A percentile compares a stretch with the other conserved stretches of the same genome.
These are phyloP conservation scores for Steinernema scapterisci DNA, from an alignment of 2,888 invertebrate genomes.

Conservation along the genomic window DNA sequence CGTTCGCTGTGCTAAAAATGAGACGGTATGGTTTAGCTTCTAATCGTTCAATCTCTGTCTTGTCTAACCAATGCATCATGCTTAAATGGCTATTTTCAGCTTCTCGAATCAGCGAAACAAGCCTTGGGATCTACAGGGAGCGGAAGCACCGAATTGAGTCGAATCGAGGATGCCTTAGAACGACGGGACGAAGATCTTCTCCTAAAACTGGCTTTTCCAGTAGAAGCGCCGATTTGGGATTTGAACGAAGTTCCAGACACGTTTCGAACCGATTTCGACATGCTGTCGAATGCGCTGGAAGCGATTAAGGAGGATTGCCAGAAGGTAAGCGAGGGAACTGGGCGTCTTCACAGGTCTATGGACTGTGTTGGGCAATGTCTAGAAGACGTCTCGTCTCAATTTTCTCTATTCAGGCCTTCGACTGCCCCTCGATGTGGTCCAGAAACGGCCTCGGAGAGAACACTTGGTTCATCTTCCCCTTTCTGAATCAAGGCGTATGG, in stretches of 20 bases:
- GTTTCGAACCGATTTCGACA: slow-evolving; percentile 32
- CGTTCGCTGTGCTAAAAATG: slow-evolving; percentile 35
- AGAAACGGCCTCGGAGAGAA: slow-evolving; percentile 37
- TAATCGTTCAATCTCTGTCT: no score
- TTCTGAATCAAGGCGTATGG: slow-evolving; percentile 45
- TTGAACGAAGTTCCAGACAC: slow-evolving; percentile 17
- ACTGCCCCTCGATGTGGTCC: slow-evolving; percentile 37
- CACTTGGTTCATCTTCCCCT: slow-evolving; percentile 41
- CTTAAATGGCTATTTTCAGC: slow-evolving; percentile 28
- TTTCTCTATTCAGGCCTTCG: slow-evolving; percentile 36
- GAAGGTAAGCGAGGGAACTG: slow-evolving; percentile 24
- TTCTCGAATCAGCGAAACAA: slow-evolving; percentile 28
- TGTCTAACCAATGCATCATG: slow-evolving; percentile 21
- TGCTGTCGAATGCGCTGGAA: slow-evolving; percentile 24
- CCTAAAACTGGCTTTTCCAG: slow-evolving; percentile 33
- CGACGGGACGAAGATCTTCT: slow-evolving; percentile 35
- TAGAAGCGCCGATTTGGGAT: slow-evolving; percentile 37
- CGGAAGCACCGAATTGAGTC: background rate
- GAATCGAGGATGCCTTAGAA: slow-evolving; percentile 33
- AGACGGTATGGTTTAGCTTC: no score
- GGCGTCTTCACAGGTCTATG: no score
- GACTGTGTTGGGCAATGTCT: no score
- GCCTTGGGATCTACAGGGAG: slow-evolving; percentile 30
- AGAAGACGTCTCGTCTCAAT: background rate
- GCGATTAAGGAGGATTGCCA: slow-evolving; percentile 34